phyloP scores from a whole-genome alignment of 1,140 invertebrate species.

The Zaprionus taronus region DNA sequence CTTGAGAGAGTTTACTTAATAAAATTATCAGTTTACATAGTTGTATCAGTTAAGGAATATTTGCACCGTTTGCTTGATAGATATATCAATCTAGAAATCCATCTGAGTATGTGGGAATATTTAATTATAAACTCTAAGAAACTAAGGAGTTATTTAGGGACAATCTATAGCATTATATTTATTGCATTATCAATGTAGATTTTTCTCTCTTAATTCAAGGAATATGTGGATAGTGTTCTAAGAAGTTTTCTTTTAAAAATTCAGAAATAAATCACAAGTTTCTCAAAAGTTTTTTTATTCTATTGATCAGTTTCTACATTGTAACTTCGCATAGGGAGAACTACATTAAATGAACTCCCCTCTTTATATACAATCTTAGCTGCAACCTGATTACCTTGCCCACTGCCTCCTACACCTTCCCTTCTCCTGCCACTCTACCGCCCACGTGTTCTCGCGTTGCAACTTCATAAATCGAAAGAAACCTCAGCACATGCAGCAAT shows the following conservation, averaged over 20 bases:
- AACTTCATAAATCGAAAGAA: conserved; percentile 21
- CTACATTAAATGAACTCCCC: neutral
- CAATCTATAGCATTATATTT: no score
- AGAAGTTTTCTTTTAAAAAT: no score
- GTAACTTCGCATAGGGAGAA: neutral
- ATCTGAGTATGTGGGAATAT: no score
- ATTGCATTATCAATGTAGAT: no score
- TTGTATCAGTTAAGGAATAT: no score
- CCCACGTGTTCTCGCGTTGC: conserved; percentile 18
- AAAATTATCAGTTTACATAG: no score
- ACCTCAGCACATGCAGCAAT: conserved; percentile 44
- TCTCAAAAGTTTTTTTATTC: neutral
- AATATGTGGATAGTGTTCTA: no score
- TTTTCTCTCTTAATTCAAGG: no score
- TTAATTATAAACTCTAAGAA: no score
- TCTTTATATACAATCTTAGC: neutral
- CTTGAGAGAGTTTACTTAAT: no score
- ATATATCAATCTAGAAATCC: no score
- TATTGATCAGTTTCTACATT: neutral
- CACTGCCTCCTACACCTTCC: neutral
- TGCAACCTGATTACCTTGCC: neutral
- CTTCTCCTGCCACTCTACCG: conserved; percentile 5
- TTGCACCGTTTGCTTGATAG: rapidly evolving
- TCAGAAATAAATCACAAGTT: neutral
- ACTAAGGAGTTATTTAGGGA: no score